Percentiles rank a stretch among this genome's conserved stretches.
Evolutionary conservation across 2,888 invertebrate genomes (phyloP).

Genomic region (Microctonus brassicae): DNA sequence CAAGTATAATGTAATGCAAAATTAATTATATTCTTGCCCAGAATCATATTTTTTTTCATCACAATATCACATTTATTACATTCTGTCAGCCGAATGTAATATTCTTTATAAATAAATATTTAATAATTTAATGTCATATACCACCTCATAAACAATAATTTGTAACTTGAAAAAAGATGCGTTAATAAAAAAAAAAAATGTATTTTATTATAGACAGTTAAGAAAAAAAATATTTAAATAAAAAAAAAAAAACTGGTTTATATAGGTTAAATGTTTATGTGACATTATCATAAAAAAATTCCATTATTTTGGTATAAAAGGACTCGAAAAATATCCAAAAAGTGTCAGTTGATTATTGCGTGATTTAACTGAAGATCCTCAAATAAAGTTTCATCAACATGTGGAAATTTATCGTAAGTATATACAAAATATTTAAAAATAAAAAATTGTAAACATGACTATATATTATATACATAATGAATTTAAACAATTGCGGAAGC

Average conservation of each 20-base stretch:
- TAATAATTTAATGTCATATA: background rate
- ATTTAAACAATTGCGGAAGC: constrained; percentile 23
- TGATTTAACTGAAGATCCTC: background rate
- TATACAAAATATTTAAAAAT: background rate
- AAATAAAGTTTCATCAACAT: constrained; percentile 2
- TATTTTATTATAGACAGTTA: background rate
- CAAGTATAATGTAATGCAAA: background rate
- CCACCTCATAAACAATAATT: background rate
- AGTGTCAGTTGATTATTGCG: constrained; percentile 19
- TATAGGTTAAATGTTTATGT: background rate
- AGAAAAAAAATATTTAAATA: background rate
- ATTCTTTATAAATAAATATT: background rate
- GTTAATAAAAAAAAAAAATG: background rate
- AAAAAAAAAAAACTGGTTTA: constrained; percentile 20
- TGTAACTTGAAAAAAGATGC: background rate
- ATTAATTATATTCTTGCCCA: background rate
- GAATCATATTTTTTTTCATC: background rate
- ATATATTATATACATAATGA: background rate
- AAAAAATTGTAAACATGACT: background rate
- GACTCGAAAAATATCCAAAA: background rate
- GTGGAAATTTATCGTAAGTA: constrained; percentile 18
- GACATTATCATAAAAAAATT: background rate
- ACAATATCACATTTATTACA: background rate
- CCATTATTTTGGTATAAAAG: constrained; percentile 32
- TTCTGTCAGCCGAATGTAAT: background rate